phyloP scores from a whole-genome alignment of 2,888 invertebrate species.

The Biston stratarius region DNA sequence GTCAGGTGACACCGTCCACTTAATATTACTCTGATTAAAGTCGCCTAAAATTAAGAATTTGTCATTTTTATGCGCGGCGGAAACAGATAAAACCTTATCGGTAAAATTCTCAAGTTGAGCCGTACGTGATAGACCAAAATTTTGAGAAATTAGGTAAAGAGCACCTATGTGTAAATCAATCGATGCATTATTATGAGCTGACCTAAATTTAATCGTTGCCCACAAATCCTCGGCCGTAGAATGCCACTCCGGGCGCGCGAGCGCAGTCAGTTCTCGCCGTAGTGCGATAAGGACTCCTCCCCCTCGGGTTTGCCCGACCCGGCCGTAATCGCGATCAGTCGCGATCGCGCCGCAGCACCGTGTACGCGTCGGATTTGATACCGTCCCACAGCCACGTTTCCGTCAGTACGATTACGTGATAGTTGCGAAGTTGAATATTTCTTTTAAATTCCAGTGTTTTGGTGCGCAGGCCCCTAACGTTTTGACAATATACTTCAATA shows the following conservation, averaged over 20 bases:
- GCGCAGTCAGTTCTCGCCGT: conserved; percentile 1
- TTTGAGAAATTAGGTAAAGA: conserved; percentile 1
- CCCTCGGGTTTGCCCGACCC: neutral
- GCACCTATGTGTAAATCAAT: neutral
- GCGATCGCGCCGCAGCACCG: neutral
- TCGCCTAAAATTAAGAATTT: neutral
- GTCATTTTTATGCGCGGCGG: neutral
- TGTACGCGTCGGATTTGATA: neutral
- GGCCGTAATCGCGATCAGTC: neutral
- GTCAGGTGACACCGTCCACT: neutral
- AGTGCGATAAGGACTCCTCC: conserved; percentile 2
- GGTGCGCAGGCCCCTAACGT: conserved; percentile 10
- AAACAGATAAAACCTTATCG: neutral
- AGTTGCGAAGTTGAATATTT: neutral
- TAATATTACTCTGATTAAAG: conserved; percentile 4
- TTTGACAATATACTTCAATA: conserved; percentile 8
- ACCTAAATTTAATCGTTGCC: neutral
- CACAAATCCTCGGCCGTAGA: conserved; percentile 5
- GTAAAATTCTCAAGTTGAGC: neutral
- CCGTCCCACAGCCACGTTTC: conserved; percentile 2
- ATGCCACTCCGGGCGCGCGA: conserved; percentile 2
- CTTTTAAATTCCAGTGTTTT: conserved; percentile 2
- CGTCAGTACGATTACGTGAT: neutral
- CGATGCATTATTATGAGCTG: neutral
- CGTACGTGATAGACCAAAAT: neutral